Percentiles rank a stretch among this genome's conserved stretches.
Evolutionary conservation across 1,140 invertebrate genomes (phyloP).

Genomic region (Archivesica marissinica): DNA sequence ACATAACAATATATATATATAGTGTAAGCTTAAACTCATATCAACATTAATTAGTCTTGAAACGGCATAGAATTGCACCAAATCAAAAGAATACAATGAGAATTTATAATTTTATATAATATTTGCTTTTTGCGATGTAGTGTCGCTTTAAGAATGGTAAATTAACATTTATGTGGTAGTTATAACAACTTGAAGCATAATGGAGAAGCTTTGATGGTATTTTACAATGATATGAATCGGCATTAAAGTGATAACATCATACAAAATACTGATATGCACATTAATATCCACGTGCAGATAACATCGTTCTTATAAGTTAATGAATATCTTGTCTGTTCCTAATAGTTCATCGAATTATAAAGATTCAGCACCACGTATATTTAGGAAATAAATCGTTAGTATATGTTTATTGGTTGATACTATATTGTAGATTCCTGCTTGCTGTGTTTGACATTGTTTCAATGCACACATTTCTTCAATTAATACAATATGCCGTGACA

Average conservation of each 20-base stretch:
- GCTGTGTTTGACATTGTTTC: too few species aligned
- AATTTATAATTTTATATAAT: too few species aligned
- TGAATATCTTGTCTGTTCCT: constrained; percentile 16
- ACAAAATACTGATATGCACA: constrained; percentile 21
- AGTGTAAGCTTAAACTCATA: too few species aligned
- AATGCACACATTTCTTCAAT: too few species aligned
- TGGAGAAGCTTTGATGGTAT: constrained; percentile 11
- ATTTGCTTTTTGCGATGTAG: too few species aligned
- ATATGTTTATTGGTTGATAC: too few species aligned
- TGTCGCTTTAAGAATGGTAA: background rate
- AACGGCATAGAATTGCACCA: too few species aligned
- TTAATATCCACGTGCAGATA: constrained; percentile 20
- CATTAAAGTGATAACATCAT: constrained; percentile 11
- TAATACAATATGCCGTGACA: too few species aligned
- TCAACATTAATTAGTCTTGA: too few species aligned
- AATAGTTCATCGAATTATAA: background rate
- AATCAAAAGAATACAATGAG: too few species aligned
- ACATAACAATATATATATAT: too few species aligned
- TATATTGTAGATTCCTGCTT: too few species aligned
- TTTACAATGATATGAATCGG: constrained; percentile 22
- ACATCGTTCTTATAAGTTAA: background rate
- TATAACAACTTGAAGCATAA: constrained; percentile 1
- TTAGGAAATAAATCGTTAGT: background rate
- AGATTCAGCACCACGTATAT: background rate
- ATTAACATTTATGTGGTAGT: background rate